Evolutionary conservation across 2,113 vertebrate genomes (phyloP).

Genomic region (Zosterops pallidus): DNA sequence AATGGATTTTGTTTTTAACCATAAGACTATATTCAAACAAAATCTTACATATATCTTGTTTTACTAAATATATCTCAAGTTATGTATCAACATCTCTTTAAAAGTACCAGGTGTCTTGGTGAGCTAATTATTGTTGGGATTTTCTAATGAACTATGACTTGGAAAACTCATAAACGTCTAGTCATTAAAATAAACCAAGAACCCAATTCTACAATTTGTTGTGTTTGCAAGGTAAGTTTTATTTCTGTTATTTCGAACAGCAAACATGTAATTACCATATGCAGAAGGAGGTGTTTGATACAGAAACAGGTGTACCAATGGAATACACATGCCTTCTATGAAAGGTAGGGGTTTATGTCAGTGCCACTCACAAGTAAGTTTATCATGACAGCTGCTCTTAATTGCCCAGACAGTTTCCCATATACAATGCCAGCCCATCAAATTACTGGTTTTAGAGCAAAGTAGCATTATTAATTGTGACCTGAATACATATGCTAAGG

Average conservation of each 20-base stretch:
- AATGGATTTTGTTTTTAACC: neutral
- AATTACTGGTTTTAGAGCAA: neutral
- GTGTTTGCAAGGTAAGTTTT: neutral
- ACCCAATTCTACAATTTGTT: rapidly evolving
- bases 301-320: neutral
- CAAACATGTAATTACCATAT: neutral
- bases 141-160: neutral
- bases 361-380: neutral
- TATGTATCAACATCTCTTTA: neutral
- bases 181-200: neutral
- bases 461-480: neutral
- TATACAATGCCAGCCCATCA: neutral
- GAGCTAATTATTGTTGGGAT: neutral
- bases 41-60: neutral
- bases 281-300: neutral
- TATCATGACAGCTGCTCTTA: neutral
- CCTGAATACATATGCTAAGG: neutral
- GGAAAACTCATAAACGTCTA: neutral
- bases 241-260: constrained; percentile 16
- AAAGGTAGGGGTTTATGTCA: neutral
- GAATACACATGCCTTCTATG: neutral
- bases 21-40: neutral
- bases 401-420: neutral
- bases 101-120: neutral
- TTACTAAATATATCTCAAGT: neutral